These are phyloP conservation scores for Tipula vernalis DNA, from an alignment of 2,888 invertebrate genomes.

Conservation along the genomic window DNA sequence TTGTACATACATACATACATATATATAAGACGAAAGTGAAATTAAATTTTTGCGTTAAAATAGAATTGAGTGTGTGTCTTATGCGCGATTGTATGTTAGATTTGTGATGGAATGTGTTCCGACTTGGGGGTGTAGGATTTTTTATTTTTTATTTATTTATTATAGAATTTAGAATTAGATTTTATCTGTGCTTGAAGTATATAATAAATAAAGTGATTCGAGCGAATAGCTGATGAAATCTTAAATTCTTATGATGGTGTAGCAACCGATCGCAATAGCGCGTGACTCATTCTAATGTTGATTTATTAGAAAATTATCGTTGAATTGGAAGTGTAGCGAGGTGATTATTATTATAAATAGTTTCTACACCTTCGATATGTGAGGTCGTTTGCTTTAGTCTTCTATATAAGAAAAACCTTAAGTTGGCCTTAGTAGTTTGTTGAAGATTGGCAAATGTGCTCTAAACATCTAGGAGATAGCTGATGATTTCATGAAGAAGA, in stretches of 20 bases:
- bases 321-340: no score
- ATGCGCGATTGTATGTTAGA: not conserved
- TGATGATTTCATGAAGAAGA: no score
- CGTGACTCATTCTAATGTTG: not conserved
- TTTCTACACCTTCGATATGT: no score
- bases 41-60: not conserved
- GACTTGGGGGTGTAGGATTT: not conserved
- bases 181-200: not conserved
- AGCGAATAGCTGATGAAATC: not conserved
- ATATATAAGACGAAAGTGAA: not conserved
- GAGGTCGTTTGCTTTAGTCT: no score
- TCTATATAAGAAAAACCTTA: no score
- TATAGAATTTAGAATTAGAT: not conserved
- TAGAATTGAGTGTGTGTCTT: not conserved
- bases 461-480: no score
- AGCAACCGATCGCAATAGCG: not conserved
- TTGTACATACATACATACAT: not conserved
- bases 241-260: not conserved
- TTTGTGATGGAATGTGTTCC: not conserved
- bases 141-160: not conserved
- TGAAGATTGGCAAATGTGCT: no score
- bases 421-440: no score
- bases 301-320: no score
- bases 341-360: no score
- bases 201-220: not conserved